These are phyloP conservation scores for Oncopeltus fasciatus DNA, from an alignment of 1,140 invertebrate species.

Conservation along the genomic window DNA sequence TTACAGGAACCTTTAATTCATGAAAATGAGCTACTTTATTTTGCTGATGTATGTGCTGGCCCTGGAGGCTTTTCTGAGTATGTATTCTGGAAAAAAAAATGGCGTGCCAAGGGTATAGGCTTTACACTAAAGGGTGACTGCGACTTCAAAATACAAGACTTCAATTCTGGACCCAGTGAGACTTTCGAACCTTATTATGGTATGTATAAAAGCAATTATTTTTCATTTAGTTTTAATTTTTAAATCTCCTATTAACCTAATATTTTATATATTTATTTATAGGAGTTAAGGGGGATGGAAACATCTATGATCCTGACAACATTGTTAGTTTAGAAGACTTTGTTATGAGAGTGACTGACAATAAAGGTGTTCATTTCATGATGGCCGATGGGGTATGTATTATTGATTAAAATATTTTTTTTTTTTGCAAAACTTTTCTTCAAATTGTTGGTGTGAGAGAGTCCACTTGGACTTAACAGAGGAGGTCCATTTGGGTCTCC, in stretches of 20 bases:
- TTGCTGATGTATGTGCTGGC: constrained; percentile 95
- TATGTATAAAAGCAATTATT: constrained; percentile 20
- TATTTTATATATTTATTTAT: constrained; percentile 13
- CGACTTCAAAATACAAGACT: constrained; percentile 87
- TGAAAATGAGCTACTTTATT: constrained; percentile 55
- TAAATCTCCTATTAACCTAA: background rate
- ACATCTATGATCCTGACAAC: constrained; percentile 78
- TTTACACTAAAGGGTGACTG: constrained; percentile 77
- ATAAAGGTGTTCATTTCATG: constrained; percentile 82
- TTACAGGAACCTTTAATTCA: constrained; percentile 27
- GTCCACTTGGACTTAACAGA: too few relatives aligned
- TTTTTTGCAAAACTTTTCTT: too few relatives aligned
- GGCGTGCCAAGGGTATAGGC: constrained; percentile 84
- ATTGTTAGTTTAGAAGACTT: constrained; percentile 58
- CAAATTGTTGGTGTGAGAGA: too few relatives aligned
- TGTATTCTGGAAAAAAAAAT: constrained; percentile 72
- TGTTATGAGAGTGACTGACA: constrained; percentile 59
- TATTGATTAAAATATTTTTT: too few relatives aligned
- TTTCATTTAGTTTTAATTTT: background rate
- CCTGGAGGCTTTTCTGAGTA: constrained; percentile 98
- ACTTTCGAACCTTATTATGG: constrained; percentile 92
- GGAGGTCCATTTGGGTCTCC: too few relatives aligned
- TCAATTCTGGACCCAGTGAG: constrained; percentile 74
- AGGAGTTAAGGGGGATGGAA: constrained; percentile 57
- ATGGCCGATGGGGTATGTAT: constrained; percentile 86